phyloP scores from a whole-genome alignment of 2,888 invertebrate genomes.

The Lordiphosa fenestrarum region DNA sequence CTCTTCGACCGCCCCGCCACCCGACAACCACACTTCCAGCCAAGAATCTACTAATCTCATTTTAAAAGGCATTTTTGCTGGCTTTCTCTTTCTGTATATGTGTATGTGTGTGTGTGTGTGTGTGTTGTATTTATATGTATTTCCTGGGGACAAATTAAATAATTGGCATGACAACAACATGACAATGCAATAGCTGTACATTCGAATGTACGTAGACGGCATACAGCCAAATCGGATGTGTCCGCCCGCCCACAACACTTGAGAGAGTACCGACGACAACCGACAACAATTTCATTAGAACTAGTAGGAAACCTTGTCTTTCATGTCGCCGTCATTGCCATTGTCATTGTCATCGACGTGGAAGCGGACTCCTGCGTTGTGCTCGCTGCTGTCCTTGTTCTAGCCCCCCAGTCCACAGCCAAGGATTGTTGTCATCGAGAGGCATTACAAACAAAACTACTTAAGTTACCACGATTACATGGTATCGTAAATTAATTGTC shows the following conservation, averaged over 20 bases:
- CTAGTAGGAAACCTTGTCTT: slow-evolving; percentile 12
- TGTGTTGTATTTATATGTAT: slow-evolving; percentile 17
- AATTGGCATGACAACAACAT: slow-evolving; percentile 71
- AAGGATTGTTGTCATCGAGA: slow-evolving; percentile 31
- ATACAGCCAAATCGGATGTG: slow-evolving; percentile 18
- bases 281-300: slow-evolving; percentile 68
- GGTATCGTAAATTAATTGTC: slow-evolving; percentile 73
- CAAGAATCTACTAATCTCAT: slow-evolving; percentile 48
- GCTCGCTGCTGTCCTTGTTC: slow-evolving; percentile 2
- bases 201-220: slow-evolving; percentile 31
- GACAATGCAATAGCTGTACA: slow-evolving; percentile 47
- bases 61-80: slow-evolving; percentile 18
- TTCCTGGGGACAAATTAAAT: slow-evolving; percentile 62
- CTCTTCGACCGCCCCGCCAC: not conserved
- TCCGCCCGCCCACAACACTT: slow-evolving; percentile 29
- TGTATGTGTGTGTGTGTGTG: no score
- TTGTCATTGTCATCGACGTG: slow-evolving; percentile 36
- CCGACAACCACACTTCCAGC: no score
- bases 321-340: slow-evolving; percentile 20
- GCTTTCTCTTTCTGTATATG: not conserved
- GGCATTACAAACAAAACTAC: slow-evolving; percentile 72
- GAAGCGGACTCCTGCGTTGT: slow-evolving; percentile 16
- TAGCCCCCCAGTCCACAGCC: not conserved
- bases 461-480: slow-evolving; percentile 75
- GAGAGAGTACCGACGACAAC: slow-evolving; percentile 18